A percentile compares a stretch with the other conserved stretches of the same genome.
These are phyloP conservation scores for Pica pica DNA, from an alignment of 2,113 vertebrate species.

Conservation along the genomic window DNA sequence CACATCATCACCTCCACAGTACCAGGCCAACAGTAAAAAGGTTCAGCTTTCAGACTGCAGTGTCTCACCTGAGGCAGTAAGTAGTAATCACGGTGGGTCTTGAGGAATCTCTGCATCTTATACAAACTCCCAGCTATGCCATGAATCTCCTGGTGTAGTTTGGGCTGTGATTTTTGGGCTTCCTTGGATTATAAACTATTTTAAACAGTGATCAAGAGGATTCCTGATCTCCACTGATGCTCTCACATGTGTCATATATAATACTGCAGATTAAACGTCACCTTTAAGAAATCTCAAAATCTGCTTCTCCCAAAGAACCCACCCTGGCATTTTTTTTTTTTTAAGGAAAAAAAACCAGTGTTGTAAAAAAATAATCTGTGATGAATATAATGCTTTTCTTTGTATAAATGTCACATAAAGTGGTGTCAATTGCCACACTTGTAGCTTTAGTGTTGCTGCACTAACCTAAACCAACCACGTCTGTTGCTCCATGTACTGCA, in stretches of 20 bases:
- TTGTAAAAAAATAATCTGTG: neutral
- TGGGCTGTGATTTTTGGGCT: neutral
- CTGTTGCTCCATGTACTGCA: neutral
- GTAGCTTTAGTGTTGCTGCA: neutral
- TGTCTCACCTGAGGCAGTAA: neutral
- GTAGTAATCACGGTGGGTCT: neutral
- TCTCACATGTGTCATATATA: neutral
- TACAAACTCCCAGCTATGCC: neutral
- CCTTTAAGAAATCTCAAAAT: neutral
- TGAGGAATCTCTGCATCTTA: neutral
- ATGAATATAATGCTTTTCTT: neutral
- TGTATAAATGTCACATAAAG: neutral
- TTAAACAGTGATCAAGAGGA: neutral
- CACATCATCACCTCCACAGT: neutral
- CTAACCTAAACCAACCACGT: accelerated
- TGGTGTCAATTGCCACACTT: neutral
- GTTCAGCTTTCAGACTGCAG: neutral
- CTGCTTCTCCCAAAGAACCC: neutral
- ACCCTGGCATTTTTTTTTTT: neutral
- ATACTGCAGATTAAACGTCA: neutral
- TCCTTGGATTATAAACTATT: neutral
- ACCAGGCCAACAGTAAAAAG: neutral
- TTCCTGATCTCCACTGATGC: neutral
- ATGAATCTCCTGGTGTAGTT: neutral
- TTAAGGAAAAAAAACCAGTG: neutral